These are phyloP conservation scores for Felis chaus DNA, from an alignment of 2,113 vertebrate species.

Conservation along the genomic window DNA sequence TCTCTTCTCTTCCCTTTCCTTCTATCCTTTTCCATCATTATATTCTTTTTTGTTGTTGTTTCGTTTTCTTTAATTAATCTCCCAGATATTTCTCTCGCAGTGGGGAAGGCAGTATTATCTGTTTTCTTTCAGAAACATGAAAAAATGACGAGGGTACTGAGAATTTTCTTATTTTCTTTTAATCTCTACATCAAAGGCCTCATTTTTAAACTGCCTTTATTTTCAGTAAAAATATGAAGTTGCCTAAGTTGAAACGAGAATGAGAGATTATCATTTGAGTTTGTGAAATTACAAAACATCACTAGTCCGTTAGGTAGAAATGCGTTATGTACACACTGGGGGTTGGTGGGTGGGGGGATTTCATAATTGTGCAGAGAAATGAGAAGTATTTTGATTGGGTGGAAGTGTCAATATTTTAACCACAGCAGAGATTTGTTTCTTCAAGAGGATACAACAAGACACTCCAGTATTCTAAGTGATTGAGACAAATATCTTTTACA, in stretches of 20 bases:
- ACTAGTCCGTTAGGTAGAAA: not conserved
- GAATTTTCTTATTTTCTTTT: not conserved
- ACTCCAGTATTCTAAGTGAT: not conserved
- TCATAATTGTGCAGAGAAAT: not conserved
- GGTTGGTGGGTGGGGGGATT: not conserved
- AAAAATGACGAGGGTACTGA: not conserved
- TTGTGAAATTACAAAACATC: not conserved
- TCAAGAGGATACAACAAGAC: constrained; percentile 16
- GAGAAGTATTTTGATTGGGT: not conserved
- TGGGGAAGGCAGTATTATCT: no score
- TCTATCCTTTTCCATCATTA: not conserved
- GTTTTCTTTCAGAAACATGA: not conserved
- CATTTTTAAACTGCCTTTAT: not conserved
- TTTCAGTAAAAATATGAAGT: not conserved
- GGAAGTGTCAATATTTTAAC: constrained; percentile 40
- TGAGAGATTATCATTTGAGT: not conserved
- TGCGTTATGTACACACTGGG: not conserved
- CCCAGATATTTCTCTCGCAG: not conserved
- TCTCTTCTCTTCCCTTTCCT: not conserved
- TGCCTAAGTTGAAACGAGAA: not conserved
- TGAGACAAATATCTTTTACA: constrained; percentile 29
- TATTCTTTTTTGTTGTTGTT: not conserved
- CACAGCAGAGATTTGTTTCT: not conserved
- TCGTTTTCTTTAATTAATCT: not conserved
- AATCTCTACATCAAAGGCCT: not conserved